Percentiles rank a stretch among this genome's conserved stretches.
Evolutionary conservation across 2,113 vertebrate genomes (phyloP).

Genomic region (Cavia aperea): DNA sequence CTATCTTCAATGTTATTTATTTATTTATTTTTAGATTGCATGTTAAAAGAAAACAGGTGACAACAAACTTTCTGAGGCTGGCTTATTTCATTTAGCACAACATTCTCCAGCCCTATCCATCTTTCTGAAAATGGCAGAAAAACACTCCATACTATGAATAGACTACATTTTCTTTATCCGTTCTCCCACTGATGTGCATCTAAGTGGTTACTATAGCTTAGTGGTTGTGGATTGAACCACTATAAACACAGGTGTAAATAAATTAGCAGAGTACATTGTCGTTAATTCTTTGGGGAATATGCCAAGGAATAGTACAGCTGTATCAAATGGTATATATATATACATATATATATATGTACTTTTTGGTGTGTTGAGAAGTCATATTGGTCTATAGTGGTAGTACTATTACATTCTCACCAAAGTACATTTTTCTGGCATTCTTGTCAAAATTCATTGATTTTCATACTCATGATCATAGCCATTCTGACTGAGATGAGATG

Average conservation of each 20-base stretch:
- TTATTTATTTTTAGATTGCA: not conserved
- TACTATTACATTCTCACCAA: not conserved
- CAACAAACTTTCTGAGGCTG: not conserved
- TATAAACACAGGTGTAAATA: not conserved
- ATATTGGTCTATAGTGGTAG: not conserved
- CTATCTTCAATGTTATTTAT: not conserved
- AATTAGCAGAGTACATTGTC: not conserved
- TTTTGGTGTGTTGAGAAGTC: not conserved
- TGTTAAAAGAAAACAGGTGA: not conserved
- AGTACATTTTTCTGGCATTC: not conserved
- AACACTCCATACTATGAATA: not conserved
- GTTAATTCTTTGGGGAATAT: not conserved
- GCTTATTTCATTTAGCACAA: not conserved
- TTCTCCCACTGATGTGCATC: not conserved
- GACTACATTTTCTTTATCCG: not conserved
- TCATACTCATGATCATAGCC: not conserved
- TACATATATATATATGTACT: not conserved
- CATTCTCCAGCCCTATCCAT: not conserved
- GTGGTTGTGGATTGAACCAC: not conserved
- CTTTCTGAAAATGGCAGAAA: not conserved
- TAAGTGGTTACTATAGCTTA: not conserved
- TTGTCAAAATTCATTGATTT: not conserved
- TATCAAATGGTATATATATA: not conserved
- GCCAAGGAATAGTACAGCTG: not conserved
- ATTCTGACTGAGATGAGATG: not conserved